Evolutionary conservation across 2,113 vertebrate genomes (phyloP).

Genomic region (Sminthopsis crassicaudata): DNA sequence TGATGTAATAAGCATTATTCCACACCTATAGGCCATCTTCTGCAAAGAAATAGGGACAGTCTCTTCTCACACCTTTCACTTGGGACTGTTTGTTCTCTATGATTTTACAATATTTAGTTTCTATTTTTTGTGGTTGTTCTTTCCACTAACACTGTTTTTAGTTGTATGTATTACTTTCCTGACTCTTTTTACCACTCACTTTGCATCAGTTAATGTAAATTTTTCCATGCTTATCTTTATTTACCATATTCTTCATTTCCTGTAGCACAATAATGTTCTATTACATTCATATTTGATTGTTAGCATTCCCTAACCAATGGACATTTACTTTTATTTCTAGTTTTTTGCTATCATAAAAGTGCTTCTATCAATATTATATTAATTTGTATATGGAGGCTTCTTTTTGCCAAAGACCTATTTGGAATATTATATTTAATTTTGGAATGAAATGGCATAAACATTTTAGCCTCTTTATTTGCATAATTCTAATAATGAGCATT

Average conservation of each 20-base stretch:
- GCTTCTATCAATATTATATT: not conserved
- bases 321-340: not conserved
- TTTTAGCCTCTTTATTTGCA: not conserved
- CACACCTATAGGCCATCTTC: not conserved
- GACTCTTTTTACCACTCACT: not conserved
- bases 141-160: not conserved
- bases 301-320: not conserved
- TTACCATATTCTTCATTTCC: not conserved
- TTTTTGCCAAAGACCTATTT: not conserved
- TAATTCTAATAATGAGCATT: not conserved
- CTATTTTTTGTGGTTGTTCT: not conserved
- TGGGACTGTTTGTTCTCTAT: not conserved
- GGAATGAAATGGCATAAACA: not conserved
- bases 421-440: not conserved
- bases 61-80: not conserved
- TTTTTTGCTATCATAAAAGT: not conserved
- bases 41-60: not conserved
- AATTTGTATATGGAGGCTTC: not conserved
- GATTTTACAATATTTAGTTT: not conserved
- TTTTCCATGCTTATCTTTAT: not conserved
- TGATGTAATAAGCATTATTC: not conserved
- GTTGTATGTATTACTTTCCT: not conserved
- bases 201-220: not conserved
- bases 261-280: not conserved
- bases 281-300: not conserved